Evolutionary conservation across 2,888 invertebrate genomes (phyloP).

Genomic region (Germaria angustata): DNA sequence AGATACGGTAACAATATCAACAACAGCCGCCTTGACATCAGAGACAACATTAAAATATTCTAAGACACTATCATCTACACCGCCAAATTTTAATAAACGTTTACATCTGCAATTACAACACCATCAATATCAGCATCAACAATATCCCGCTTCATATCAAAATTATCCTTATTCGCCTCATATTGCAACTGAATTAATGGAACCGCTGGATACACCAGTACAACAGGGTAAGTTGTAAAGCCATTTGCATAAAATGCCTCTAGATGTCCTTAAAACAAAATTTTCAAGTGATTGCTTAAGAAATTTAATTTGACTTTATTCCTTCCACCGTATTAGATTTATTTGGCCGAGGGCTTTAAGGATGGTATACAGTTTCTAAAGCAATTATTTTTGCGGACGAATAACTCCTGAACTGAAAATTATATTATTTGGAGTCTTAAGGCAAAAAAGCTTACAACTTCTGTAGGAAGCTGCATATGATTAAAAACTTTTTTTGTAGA

Average conservation of each 20-base stretch:
- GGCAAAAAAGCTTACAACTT: too few relatives aligned
- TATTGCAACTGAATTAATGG: conserved; percentile 55
- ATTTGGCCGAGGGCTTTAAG: neutral
- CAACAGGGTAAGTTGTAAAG: conserved; percentile 43
- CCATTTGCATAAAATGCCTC: conserved; percentile 24
- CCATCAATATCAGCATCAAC: conserved; percentile 56
- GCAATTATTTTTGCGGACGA: neutral
- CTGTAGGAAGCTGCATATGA: too few relatives aligned
- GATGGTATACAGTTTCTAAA: neutral
- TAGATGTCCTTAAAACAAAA: neutral
- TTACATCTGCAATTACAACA: conserved; percentile 52
- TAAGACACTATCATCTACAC: neutral
- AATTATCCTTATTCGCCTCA: conserved; percentile 53
- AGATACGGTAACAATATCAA: neutral
- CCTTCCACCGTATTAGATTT: neutral
- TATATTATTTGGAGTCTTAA: too few relatives aligned
- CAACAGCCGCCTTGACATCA: conserved; percentile 24
- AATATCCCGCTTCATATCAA: conserved; percentile 55
- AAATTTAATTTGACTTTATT: neutral
- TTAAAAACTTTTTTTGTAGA: too few relatives aligned
- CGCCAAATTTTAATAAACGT: conserved; percentile 28
- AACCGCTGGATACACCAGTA: conserved; percentile 33
- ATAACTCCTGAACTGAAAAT: too few relatives aligned
- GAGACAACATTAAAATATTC: conserved; percentile 7
- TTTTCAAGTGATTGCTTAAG: neutral